A percentile compares a stretch with the other conserved stretches of the same genome.
Conservation (phyloP, 1,140 invertebrate species). For the Heliconius hewitsoni region DNA sequence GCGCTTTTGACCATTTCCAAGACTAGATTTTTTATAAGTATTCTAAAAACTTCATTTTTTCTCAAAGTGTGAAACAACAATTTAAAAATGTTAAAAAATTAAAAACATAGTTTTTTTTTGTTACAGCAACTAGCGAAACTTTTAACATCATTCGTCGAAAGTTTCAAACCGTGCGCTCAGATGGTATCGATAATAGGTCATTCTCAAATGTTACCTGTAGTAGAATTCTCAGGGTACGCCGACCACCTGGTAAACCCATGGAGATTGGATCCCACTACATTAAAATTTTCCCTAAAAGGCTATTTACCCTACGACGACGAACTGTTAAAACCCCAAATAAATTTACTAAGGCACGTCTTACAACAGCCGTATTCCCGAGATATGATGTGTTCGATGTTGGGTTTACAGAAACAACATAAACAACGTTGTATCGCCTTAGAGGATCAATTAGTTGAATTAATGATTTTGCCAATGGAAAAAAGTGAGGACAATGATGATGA, state of each 20-base stretch:
- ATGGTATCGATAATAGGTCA: constrained; percentile 97
- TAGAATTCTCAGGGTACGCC: constrained; percentile 93
- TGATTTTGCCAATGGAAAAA: constrained; percentile 95
- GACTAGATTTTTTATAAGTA: no score
- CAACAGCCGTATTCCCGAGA: constrained; percentile 97
- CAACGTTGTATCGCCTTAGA: constrained; percentile 94
- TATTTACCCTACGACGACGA: constrained; percentile 95
- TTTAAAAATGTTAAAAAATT: no score
- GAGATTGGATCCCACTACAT: constrained; percentile 92
- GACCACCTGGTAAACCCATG: constrained; percentile 95
- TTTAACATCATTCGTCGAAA: constrained; percentile 94
- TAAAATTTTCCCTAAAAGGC: constrained; percentile 95
- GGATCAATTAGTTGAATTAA: constrained; percentile 95
- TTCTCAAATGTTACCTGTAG: constrained; percentile 94
- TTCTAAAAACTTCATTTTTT: no score
- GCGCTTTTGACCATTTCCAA: no score
- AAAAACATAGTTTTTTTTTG: neutral
- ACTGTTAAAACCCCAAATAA: constrained; percentile 93
- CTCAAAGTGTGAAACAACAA: no score
- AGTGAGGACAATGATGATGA: constrained; percentile 87
- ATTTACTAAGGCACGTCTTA: constrained; percentile 93
- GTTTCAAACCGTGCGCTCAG: constrained; percentile 94
- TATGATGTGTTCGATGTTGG: constrained; percentile 97
- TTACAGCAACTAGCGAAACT: constrained; percentile 91
- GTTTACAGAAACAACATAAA: constrained; percentile 96